Base-by-base conservation (phyloP, 2,888 invertebrate species). In the Hirudinaria manillensis region DNA sequence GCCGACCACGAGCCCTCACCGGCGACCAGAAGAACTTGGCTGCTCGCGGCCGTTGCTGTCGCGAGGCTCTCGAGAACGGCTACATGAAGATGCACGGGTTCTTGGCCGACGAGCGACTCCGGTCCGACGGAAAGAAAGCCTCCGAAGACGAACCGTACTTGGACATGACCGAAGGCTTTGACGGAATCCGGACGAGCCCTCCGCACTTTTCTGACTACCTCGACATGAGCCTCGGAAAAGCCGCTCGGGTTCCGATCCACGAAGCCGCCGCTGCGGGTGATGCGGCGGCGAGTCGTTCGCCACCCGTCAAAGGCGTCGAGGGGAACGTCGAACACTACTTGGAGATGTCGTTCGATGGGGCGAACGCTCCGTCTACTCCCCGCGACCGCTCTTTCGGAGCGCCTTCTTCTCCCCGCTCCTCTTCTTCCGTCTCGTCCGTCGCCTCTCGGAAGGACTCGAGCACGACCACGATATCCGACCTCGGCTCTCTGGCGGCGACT, bases 51-150 rank as follows among this genome's bases (percentile, higher is more conserved):
- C 24, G 61, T 6, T 61, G 29, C 61, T 27, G 29, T 24, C 24
- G 61, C 61, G 61, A 61, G 10, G 29, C 29, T 2, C 24, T 61
- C 61, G 61, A 61, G 24, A 61, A 61, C 21, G 61, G 61, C 61
- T 61, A 61, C 61, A 24, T 61, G 24, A 27, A 29, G 61, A 61
- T 61, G 61, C 61, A 61, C 24, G 61, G 61, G n/a, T 27, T 24
- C 24, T 16, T 27, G 24, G 29, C 24, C 61, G 29, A 61, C 61
- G 3, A 19, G 29, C 61, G 19, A n/a, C 24, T 27, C 1, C 7
- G 61, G 10, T 24, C 24, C 1, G 24, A n/a, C 24, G 24, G 10
- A 1, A 7, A 24, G 29, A 24, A 29, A 61, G 61, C n/a, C 7
- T 27, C 10, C 6, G 61, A 29, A 4, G 29, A 29, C 24, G 61